These are phyloP conservation scores for Dynastes grantii DNA, from an alignment of 2,888 invertebrate genomes.

Conservation along the genomic window DNA sequence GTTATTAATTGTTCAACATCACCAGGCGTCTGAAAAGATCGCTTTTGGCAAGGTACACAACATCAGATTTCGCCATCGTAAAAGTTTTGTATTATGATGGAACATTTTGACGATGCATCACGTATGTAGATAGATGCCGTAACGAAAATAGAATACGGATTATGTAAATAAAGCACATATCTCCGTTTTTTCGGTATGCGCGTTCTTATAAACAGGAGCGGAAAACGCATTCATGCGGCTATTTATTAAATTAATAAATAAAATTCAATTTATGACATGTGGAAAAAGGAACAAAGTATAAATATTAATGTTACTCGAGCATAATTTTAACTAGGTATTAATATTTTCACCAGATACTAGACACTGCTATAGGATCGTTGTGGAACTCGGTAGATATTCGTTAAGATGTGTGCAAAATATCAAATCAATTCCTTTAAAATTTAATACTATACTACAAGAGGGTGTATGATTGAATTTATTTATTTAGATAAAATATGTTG, in stretches of 20 bases:
- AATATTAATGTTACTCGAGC: constrained; percentile 24
- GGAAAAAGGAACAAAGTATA: constrained; percentile 20
- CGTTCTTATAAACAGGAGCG: constrained; percentile 5
- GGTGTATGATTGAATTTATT: no score
- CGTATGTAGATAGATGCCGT: constrained; percentile 16
- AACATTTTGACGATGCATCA: constrained; percentile 24
- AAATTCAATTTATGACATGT: constrained; percentile 33
- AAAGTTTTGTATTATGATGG: constrained; percentile 23
- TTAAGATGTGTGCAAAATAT: background rate
- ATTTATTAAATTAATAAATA: constrained; percentile 43
- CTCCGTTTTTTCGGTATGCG: constrained; percentile 24
- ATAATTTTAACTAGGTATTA: constrained; percentile 22
- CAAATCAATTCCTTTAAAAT: background rate
- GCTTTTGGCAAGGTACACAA: constrained; percentile 11
- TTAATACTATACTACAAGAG: no score
- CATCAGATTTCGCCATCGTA: constrained; percentile 26
- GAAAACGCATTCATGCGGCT: constrained; percentile 12
- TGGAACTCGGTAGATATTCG: background rate
- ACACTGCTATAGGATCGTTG: background rate
- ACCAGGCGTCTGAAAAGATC: constrained; percentile 13
- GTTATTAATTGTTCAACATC: background rate
- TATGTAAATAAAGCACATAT: constrained; percentile 44
- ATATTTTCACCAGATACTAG: constrained; percentile 8
- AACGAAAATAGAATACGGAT: constrained; percentile 39
- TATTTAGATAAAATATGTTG: no score